Percentiles rank a stretch among this genome's conserved stretches.
These are phyloP conservation scores for Idris sp. DNA, from an alignment of 1,140 invertebrate genomes.

Conservation along the genomic window DNA sequence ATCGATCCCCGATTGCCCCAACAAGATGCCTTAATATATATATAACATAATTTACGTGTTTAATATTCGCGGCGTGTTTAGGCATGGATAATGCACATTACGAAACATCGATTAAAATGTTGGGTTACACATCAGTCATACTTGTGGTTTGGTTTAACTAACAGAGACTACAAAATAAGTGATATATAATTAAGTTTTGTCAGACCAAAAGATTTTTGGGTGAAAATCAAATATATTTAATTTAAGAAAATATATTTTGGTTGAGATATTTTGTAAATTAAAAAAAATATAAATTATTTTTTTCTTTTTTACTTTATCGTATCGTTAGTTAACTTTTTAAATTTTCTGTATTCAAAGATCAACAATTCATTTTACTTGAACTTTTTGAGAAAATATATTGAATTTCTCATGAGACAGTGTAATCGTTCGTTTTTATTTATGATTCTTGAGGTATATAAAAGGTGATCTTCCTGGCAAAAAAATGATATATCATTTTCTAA, in stretches of 20 bases:
- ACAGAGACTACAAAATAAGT: too few species aligned
- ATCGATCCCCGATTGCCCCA: slow-evolving; percentile 8
- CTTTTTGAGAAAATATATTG: slow-evolving; percentile 26
- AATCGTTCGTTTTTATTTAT: slow-evolving; percentile 54
- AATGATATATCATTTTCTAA: slow-evolving; percentile 29
- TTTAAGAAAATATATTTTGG: too few species aligned
- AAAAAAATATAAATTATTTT: too few species aligned
- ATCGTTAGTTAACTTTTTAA: neutral
- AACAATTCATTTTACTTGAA: slow-evolving; percentile 15
- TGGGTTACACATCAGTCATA: too few species aligned
- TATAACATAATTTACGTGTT: slow-evolving; percentile 13
- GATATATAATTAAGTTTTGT: too few species aligned
- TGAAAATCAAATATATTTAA: too few species aligned
- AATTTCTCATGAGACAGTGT: slow-evolving; percentile 29
- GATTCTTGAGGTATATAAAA: slow-evolving; percentile 37
- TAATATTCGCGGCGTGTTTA: slow-evolving; percentile 3
- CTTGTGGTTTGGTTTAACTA: too few species aligned
- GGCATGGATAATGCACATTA: slow-evolving; percentile 3
- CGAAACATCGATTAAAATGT: too few species aligned
- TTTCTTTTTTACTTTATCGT: too few species aligned
- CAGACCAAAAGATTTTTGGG: too few species aligned
- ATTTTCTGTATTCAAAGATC: slow-evolving; percentile 25
- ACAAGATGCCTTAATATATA: neutral
- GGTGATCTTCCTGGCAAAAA: slow-evolving; percentile 22
- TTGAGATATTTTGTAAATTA: too few species aligned